These are phyloP conservation scores for Merluccius polli DNA, from an alignment of 2,797 vertebrate species.

Conservation along the genomic window DNA sequence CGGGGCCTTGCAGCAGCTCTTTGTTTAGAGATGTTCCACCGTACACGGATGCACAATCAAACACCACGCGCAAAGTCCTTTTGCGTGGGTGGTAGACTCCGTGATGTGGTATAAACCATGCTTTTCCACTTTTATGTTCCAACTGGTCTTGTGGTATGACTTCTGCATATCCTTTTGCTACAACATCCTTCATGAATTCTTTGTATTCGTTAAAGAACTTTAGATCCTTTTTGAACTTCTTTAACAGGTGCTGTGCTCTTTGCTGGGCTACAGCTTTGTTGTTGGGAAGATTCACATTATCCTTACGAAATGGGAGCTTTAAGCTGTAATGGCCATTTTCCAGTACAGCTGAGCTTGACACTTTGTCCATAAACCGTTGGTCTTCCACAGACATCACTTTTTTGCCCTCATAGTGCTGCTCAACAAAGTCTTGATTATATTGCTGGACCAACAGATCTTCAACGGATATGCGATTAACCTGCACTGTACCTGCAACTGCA, in stretches of 20 bases:
- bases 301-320: not conserved
- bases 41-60: not conserved
- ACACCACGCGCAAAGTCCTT: not conserved
- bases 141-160: not conserved
- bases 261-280: not conserved
- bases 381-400: slow-evolving; percentile 5
- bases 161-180: not conserved
- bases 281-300: not conserved
- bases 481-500: too few relatives aligned
- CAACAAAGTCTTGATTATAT: not conserved
- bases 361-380: not conserved
- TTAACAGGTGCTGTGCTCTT: not conserved
- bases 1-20: slow-evolving; percentile 7
- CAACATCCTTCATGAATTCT: not conserved
- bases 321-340: not conserved
- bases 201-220: not conserved
- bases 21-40: slow-evolving; percentile 10
- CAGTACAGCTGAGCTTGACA: not conserved
- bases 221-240: not conserved
- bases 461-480: too few relatives aligned
- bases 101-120: slow-evolving; percentile 9
- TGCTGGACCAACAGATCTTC: not conserved
- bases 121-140: not conserved
- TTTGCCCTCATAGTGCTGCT: not conserved
- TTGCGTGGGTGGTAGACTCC: slow-evolving; percentile 14